phyloP scores from a whole-genome alignment of 2,797 vertebrate species.

The Melanotaenia trifasciata region DNA sequence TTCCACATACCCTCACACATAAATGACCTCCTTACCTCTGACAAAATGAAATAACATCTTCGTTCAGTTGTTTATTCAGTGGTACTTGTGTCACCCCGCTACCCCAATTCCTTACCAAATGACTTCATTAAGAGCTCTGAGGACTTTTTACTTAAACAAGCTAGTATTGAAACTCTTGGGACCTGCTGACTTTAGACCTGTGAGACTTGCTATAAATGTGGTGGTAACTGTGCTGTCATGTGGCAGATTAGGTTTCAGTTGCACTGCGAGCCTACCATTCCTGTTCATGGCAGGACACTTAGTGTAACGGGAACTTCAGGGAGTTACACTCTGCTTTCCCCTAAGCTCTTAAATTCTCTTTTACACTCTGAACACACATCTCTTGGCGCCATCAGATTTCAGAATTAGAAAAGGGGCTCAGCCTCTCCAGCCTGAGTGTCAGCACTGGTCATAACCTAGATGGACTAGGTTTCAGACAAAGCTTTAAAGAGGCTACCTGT shows the following conservation, averaged over 20 bases:
- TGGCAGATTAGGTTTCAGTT: conserved; percentile 69
- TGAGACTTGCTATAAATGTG: conserved; percentile 65
- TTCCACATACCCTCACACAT: conserved; percentile 9
- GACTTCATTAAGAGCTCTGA: not conserved
- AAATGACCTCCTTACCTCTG: conserved; percentile 24
- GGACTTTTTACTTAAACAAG: conserved; percentile 23
- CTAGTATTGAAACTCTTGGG: conserved; percentile 42
- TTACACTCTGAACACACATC: conserved; percentile 45
- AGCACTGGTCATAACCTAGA: conserved; percentile 43
- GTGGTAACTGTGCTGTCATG: conserved; percentile 76
- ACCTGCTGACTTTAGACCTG: conserved; percentile 66
- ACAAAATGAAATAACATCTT: conserved; percentile 24
- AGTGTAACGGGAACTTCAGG: conserved; percentile 53
- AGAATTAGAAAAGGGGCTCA: conserved; percentile 67
- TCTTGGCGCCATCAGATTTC: conserved; percentile 63
- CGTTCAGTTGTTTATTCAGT: not conserved
- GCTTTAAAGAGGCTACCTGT: conserved; percentile 31
- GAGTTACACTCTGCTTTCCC: conserved; percentile 40
- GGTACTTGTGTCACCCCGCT: conserved; percentile 2
- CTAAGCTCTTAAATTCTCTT: conserved; percentile 65
- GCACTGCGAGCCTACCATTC: conserved; percentile 64
- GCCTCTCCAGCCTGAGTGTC: conserved; percentile 50
- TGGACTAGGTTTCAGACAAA: conserved; percentile 58
- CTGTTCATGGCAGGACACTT: conserved; percentile 62
- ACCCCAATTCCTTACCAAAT: not conserved